Evolutionary conservation across 2,113 vertebrate genomes (phyloP).

Genomic region (Hemibagrus wyckioides): DNA sequence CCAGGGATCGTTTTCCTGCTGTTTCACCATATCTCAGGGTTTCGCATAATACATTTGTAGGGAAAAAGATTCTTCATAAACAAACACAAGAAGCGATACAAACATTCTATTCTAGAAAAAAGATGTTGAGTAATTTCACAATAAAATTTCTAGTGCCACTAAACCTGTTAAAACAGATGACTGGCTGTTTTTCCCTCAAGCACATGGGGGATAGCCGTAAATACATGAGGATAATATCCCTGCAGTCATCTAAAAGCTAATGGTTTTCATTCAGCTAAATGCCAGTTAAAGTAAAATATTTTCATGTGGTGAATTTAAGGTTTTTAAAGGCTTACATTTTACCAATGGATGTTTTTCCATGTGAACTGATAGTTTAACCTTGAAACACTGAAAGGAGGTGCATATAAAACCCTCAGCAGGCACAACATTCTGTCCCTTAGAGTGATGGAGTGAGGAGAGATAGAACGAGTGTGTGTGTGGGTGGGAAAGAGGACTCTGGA

Average conservation of each 20-base stretch:
- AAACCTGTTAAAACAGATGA: background rate
- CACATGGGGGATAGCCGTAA: background rate
- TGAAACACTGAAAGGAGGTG: constrained; percentile 32
- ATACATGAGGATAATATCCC: background rate
- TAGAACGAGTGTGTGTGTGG: background rate
- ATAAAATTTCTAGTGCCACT: background rate
- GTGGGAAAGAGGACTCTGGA: background rate
- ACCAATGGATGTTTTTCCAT: background rate
- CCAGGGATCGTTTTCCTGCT: too few species aligned
- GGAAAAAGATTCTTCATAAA: background rate
- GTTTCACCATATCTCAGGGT: too few species aligned
- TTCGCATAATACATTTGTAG: too few species aligned
- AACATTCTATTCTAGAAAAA: background rate
- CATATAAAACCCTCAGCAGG: constrained; percentile 52
- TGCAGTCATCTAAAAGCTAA: background rate
- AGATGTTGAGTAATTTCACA: background rate
- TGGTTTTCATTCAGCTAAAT: background rate
- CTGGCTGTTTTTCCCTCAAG: background rate
- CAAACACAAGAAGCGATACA: background rate
- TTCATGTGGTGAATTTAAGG: background rate
- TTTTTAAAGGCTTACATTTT: background rate
- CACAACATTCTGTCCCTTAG: constrained; percentile 46
- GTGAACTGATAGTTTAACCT: constrained; percentile 13
- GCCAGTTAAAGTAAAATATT: background rate
- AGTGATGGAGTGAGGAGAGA: background rate